Conservation (phyloP, 1,140 invertebrate genomes). For the Palaemon carinicauda region DNA sequence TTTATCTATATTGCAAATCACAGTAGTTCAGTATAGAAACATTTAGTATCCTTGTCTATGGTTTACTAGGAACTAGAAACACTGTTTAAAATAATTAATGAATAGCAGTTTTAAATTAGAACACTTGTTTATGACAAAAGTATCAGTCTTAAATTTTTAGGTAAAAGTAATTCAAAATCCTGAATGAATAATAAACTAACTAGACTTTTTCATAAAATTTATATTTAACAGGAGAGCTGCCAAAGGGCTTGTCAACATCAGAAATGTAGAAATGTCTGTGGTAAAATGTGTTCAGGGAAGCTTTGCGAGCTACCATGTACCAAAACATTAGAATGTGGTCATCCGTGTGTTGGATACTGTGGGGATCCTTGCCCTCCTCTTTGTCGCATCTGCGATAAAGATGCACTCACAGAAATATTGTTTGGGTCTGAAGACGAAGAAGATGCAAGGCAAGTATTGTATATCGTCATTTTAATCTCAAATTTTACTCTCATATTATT, state of each 20-base stretch:
- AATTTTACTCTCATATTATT: too few species aligned
- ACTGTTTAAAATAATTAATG: too few species aligned
- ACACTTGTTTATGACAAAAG: too few species aligned
- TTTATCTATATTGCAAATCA: too few species aligned
- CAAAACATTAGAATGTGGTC: slow-evolving; percentile 68
- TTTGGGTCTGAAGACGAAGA: slow-evolving; percentile 66
- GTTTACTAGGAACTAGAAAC: too few species aligned
- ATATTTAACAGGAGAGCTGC: slow-evolving; percentile 65
- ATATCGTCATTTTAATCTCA: background rate
- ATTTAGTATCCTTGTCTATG: too few species aligned
- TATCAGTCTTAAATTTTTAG: too few species aligned
- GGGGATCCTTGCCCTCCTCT: slow-evolving; percentile 71
- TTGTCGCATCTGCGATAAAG: slow-evolving; percentile 65
- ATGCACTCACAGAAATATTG: slow-evolving; percentile 68
- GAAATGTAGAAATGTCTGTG: slow-evolving; percentile 69
- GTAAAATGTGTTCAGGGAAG: slow-evolving; percentile 67
- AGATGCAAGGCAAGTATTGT: slow-evolving; percentile 39
- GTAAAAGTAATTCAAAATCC: too few species aligned
- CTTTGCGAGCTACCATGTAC: slow-evolving; percentile 70
- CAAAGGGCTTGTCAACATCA: slow-evolving; percentile 68
- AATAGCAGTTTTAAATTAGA: too few species aligned
- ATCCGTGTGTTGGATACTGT: slow-evolving; percentile 75
- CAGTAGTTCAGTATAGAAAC: too few species aligned
- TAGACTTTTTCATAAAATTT: too few species aligned
- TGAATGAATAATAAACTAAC: too few species aligned